Evolutionary conservation across 2,113 vertebrate genomes (phyloP).

Genomic region (Phrynocephalus versicolor): DNA sequence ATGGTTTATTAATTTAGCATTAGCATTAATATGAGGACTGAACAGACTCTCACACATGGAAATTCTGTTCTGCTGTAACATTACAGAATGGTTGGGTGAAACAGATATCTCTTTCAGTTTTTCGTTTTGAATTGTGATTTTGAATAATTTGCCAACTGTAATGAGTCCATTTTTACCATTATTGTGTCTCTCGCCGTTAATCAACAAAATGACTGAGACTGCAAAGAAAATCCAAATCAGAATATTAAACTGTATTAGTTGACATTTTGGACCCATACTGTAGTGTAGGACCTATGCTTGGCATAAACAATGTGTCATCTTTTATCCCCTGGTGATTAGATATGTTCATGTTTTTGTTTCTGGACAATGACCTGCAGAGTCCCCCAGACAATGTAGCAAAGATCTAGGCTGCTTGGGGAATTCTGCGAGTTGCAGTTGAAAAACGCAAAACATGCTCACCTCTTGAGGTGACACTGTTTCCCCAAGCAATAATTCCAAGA

Average conservation of each 20-base stretch:
- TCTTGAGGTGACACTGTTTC: constrained; percentile 40
- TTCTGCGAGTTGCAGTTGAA: too few relatives aligned
- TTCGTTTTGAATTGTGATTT: constrained; percentile 26
- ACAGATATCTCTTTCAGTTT: constrained; percentile 2
- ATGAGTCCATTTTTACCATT: neutral
- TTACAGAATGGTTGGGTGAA: constrained; percentile 16
- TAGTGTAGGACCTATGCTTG: constrained; percentile 43
- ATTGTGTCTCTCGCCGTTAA: constrained; percentile 48
- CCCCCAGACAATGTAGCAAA: too few relatives aligned
- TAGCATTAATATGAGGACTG: neutral
- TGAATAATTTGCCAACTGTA: constrained; percentile 36
- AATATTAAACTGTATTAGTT: constrained; percentile 47
- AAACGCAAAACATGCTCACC: neutral
- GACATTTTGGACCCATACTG: constrained; percentile 23
- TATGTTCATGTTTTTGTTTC: too few relatives aligned
- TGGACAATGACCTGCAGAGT: too few relatives aligned
- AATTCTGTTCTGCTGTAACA: neutral
- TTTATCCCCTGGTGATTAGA: neutral
- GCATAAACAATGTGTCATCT: constrained; percentile 41
- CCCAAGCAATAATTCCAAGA: constrained; percentile 50
- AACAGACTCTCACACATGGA: constrained; percentile 14
- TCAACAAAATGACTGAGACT: constrained; percentile 40
- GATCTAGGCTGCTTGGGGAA: too few relatives aligned
- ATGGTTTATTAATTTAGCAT: too few relatives aligned
- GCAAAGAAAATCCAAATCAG: constrained; percentile 20